These are phyloP conservation scores for Podarcis lilfordi DNA, from an alignment of 2,797 vertebrate species.

Conservation along the genomic window DNA sequence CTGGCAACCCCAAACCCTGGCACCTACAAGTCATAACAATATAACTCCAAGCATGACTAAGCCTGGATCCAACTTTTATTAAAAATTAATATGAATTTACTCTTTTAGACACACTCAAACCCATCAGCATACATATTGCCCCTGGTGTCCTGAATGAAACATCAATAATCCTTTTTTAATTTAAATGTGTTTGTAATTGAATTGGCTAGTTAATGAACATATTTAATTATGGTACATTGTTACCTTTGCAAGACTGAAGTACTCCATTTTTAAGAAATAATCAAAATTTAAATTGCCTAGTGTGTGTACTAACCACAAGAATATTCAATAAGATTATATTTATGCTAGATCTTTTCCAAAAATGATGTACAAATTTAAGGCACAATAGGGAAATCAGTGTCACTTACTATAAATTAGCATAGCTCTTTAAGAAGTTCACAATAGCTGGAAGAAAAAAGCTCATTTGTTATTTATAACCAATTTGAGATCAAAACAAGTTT, in stretches of 20 bases:
- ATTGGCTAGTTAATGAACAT: not conserved
- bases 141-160: slow-evolving; percentile 27
- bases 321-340: not conserved
- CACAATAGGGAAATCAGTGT: not conserved
- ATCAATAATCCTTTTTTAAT: slow-evolving; percentile 7
- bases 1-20: no score
- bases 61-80: not conserved
- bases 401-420: not conserved
- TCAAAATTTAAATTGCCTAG: not conserved
- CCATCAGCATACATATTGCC: not conserved
- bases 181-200: slow-evolving; percentile 27
- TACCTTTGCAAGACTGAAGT: not conserved
- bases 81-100: slow-evolving; percentile 35
- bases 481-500: not conserved
- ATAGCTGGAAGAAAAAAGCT: not conserved
- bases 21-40: no score
- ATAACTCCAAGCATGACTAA: no score
- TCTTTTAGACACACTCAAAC: slow-evolving; percentile 25
- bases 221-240: slow-evolving; percentile 27
- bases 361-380: not conserved
- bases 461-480: not conserved
- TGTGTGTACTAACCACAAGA: not conserved
- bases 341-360: not conserved
- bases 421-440: not conserved
- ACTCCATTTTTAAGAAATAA: slow-evolving; percentile 27